Evolutionary conservation across 2,888 invertebrate species (phyloP), one percentile per base, ranked within the genome.

Genomic region (Dusona sp.): DNA sequence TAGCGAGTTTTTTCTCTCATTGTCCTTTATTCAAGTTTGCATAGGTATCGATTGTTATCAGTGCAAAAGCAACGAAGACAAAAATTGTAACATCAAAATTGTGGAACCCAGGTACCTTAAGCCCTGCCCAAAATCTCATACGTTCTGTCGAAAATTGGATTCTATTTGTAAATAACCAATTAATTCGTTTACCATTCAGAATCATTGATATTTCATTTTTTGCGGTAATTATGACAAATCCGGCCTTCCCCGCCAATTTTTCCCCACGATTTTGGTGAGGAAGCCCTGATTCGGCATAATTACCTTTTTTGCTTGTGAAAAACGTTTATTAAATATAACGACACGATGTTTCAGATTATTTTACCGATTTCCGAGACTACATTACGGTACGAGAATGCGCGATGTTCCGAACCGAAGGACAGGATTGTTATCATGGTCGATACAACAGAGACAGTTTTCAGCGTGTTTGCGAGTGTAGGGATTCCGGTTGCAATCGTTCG

Each of bases 401-500:
- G 19, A 86, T 83, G 83, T 87, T 87, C 80, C 84, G 83, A 33
- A 87, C 87, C 25, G 83, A 74, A 19, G 86, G 81, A 25, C 88
- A 83, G 6, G 87, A 87, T 25, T 92, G 92, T 88, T 92, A 92
- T 74, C 89, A 84, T 79, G 92, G 92, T 48, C 90, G 89, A 77
- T 90, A 91, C 78, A 87, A 78, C 25, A 89, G 84, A 8, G 91
- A 91, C 64, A 91, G 91, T 89, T 90, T 91, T 89, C 92, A 92
- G 79, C 79, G 88, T 16, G 82, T 90, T 33, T 92, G 92, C 85
- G 92, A 92, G 79, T 92, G 92, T 75, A 85, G 87, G 61, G 89
- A 88, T 68, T 82, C 88, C 19, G 91, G 90, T 25, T 92, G 92
- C 84, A 92, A 92, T 88, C 85, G 85, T 57, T 89, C 92, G 13